Percentiles rank a stretch among this genome's conserved stretches.
These are phyloP conservation scores for Pampusana beccarii DNA, from an alignment of 2,113 vertebrate species.

Conservation along the genomic window DNA sequence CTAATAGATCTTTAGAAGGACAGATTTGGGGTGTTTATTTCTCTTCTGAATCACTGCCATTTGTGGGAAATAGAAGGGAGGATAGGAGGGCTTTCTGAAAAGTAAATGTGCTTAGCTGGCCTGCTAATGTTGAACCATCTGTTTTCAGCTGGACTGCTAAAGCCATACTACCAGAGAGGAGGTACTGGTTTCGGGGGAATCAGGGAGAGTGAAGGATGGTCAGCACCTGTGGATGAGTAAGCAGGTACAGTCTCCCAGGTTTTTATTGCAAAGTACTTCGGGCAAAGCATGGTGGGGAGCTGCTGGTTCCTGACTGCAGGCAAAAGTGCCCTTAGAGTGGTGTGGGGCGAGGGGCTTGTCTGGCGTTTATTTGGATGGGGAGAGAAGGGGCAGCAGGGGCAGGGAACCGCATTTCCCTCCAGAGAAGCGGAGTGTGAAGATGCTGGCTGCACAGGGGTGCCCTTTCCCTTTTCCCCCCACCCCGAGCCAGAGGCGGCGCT, in stretches of 20 bases:
- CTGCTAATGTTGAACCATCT: background rate
- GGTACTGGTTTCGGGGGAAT: background rate
- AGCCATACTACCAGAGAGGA: background rate
- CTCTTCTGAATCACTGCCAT: background rate
- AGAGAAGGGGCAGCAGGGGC: background rate
- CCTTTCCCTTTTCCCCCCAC: too few relatives aligned
- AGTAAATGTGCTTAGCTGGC: background rate
- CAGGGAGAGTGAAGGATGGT: fast-evolving
- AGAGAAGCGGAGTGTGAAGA: fast-evolving
- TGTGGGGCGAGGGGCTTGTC: fast-evolving
- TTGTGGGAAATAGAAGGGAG: background rate
- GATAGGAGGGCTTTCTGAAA: background rate
- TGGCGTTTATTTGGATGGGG: background rate
- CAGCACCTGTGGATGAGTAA: background rate
- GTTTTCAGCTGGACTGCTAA: background rate
- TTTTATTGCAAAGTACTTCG: fast-evolving
- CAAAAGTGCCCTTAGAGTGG: fast-evolving
- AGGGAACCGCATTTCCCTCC: fast-evolving
- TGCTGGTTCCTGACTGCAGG: background rate
- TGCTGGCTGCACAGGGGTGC: fast-evolving
- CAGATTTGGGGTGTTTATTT: too few relatives aligned
- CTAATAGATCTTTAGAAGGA: too few relatives aligned
- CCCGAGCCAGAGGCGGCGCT: background rate
- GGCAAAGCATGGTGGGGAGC: fast-evolving
- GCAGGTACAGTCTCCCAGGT: background rate